phyloP scores from a whole-genome alignment of 2,113 vertebrate species.

The Cinclus mexicanus region DNA sequence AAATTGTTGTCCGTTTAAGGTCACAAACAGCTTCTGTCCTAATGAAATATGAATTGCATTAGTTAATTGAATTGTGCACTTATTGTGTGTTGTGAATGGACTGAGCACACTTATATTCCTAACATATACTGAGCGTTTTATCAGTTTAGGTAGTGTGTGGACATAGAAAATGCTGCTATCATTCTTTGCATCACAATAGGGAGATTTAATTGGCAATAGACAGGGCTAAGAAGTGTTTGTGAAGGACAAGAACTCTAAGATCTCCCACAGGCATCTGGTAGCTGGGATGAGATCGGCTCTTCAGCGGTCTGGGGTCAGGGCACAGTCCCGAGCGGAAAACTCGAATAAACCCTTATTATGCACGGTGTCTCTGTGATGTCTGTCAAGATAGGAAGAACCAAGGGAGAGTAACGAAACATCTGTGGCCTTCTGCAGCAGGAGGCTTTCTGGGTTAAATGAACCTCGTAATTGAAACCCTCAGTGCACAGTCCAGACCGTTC shows the following conservation, averaged over 20 bases:
- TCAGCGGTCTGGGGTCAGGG: conserved; percentile 11
- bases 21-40: conserved; percentile 71
- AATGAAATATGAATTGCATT: conserved; percentile 70
- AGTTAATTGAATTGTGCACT: conserved; percentile 61
- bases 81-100: conserved; percentile 31
- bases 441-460: background rate
- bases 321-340: background rate
- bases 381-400: background rate
- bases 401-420: background rate
- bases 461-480: background rate
- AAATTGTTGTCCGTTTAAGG: conserved; percentile 62
- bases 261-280: background rate
- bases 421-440: background rate
- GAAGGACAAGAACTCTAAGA: background rate
- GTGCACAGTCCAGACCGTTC: rapidly evolving
- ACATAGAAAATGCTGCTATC: background rate
- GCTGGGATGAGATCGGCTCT: background rate
- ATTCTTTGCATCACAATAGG: conserved; percentile 2
- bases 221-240: background rate
- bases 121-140: conserved; percentile 1
- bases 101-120: conserved; percentile 15
- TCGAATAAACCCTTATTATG: background rate
- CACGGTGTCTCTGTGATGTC: background rate
- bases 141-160: background rate
- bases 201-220: background rate